Evolutionary conservation across 2,888 invertebrate species (phyloP).

Genomic region (Rambutsinella grinnellia): DNA sequence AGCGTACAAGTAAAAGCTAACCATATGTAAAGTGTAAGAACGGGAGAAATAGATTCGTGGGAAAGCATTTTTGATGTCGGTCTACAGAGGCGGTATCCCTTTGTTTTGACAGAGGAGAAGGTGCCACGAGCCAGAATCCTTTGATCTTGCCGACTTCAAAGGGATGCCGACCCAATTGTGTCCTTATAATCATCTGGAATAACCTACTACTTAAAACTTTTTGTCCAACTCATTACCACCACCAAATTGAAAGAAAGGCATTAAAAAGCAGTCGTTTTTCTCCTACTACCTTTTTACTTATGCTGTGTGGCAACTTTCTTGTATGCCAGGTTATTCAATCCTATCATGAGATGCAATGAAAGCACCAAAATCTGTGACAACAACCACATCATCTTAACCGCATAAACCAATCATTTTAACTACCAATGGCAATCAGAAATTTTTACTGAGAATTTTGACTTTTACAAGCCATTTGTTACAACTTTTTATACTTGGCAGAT

Average conservation of each 20-base stretch:
- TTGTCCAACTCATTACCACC: conserved; percentile 42
- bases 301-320: too few species aligned
- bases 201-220: conserved; percentile 51
- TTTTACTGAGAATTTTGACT: too few species aligned
- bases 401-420: too few species aligned
- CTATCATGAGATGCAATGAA: too few species aligned
- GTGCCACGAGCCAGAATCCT: conserved; percentile 67
- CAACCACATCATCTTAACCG: too few species aligned
- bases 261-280: conserved; percentile 20
- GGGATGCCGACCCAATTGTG: conserved; percentile 62
- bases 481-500: conserved; percentile 52
- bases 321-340: too few species aligned
- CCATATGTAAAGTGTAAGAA: conserved; percentile 5
- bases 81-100: conserved; percentile 60
- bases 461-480: too few species aligned
- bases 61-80: conserved; percentile 62
- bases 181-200: conserved; percentile 56
- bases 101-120: conserved; percentile 51
- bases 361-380: too few species aligned
- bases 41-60: conserved; percentile 60
- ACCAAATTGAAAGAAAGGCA: conserved; percentile 27
- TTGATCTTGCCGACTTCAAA: conserved; percentile 66
- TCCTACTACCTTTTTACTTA: too few species aligned
- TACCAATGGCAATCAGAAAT: too few species aligned
- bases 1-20: too few species aligned